Conservation (phyloP, 2,888 invertebrate species). For the Heliothis peltigera region DNA sequence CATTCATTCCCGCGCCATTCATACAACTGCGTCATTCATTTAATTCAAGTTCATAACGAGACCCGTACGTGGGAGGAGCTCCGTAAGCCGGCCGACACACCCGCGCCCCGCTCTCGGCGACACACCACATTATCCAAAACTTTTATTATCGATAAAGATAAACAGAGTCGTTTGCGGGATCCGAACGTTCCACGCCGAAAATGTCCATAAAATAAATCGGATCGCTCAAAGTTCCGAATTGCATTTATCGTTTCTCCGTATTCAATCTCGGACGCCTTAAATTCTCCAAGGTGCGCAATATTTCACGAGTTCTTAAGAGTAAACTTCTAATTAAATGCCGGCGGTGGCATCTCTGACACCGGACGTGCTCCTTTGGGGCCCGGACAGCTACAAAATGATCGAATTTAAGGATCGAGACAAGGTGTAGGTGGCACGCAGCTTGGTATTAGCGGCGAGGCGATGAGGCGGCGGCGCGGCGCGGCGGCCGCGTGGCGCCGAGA, state of each 20-base stretch:
- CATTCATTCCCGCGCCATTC: slow-evolving; percentile 88
- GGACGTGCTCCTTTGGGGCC: slow-evolving; percentile 69
- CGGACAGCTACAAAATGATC: slow-evolving; percentile 76
- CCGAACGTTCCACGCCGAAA: slow-evolving; percentile 67
- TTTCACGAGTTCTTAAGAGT: slow-evolving; percentile 82
- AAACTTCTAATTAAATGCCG: slow-evolving; percentile 83
- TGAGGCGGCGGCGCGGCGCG: slow-evolving; percentile 68
- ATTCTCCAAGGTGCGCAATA: slow-evolving; percentile 82
- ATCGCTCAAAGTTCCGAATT: slow-evolving; percentile 74
- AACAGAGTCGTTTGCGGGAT: slow-evolving; percentile 70
- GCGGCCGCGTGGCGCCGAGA: slow-evolving; percentile 77
- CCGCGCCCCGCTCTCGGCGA: slow-evolving; percentile 67
- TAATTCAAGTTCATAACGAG: slow-evolving; percentile 88
- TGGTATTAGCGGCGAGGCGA: slow-evolving; percentile 58
- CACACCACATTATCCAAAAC: slow-evolving; percentile 70
- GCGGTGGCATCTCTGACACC: slow-evolving; percentile 75
- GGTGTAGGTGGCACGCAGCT: slow-evolving; percentile 68
- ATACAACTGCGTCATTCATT: slow-evolving; percentile 88
- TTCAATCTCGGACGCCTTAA: slow-evolving; percentile 75
- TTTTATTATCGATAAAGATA: slow-evolving; percentile 77
- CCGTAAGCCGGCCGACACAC: slow-evolving; percentile 73
- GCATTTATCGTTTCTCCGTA: slow-evolving; percentile 84
- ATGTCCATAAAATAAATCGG: slow-evolving; percentile 81
- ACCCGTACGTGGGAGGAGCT: slow-evolving; percentile 80
- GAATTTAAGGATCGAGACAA: slow-evolving; percentile 72